phyloP scores from a whole-genome alignment of 2,113 vertebrate species.

The Pelobates fuscus region DNA sequence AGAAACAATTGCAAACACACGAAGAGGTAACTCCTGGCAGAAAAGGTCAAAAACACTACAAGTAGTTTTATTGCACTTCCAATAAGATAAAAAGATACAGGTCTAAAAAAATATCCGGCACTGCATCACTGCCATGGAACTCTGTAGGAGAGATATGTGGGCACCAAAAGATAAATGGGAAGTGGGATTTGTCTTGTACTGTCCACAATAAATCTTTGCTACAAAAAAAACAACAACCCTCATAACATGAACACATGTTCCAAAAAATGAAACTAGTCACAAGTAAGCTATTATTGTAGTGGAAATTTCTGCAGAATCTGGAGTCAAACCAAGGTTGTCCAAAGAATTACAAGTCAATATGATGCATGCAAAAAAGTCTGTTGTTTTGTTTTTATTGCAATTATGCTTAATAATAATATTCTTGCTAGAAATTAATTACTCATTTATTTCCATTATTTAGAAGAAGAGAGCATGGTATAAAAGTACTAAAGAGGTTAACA shows the following conservation, averaged over 20 bases:
- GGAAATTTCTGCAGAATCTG: slow-evolving; percentile 19
- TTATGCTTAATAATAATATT: too few species aligned
- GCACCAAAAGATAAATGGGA: slow-evolving; percentile 48
- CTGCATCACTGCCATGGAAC: slow-evolving; percentile 49
- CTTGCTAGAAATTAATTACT: too few species aligned
- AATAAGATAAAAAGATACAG: slow-evolving; percentile 50
- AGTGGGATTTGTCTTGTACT: slow-evolving; percentile 40
- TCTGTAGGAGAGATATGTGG: slow-evolving; percentile 49
- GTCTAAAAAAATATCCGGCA: slow-evolving; percentile 46
- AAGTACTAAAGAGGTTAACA: too few species aligned
- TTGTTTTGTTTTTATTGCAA: too few species aligned
- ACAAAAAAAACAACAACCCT: slow-evolving; percentile 20
- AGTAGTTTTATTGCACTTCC: slow-evolving; percentile 49
- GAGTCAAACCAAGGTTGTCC: slow-evolving; percentile 26
- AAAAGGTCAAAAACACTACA: slow-evolving; percentile 47
- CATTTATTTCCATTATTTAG: too few species aligned
- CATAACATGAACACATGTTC: slow-evolving; percentile 27
- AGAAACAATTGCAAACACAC: slow-evolving; percentile 32
- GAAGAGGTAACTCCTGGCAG: slow-evolving; percentile 42
- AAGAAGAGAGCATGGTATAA: too few species aligned
- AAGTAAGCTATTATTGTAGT: slow-evolving; percentile 24
- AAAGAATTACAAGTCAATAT: neutral
- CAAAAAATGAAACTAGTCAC: slow-evolving; percentile 33
- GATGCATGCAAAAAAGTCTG: neutral
- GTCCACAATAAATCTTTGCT: slow-evolving; percentile 49